Evolutionary conservation across 2,888 invertebrate genomes (phyloP).

Genomic region (Drosophila rubida): DNA sequence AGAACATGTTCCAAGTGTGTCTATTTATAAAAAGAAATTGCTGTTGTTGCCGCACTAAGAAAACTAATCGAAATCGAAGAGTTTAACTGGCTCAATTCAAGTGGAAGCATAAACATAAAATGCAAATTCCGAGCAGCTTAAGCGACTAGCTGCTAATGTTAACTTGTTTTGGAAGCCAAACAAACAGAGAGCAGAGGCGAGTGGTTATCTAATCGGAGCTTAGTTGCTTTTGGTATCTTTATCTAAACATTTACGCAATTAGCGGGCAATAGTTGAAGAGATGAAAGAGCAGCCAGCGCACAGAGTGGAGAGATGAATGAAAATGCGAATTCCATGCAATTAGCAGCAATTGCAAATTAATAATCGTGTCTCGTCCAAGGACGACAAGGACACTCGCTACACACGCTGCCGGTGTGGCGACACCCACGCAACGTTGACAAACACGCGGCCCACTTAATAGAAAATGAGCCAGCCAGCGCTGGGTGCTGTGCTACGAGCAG

Average conservation of each 20-base stretch:
- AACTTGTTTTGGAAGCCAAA: conserved; percentile 19
- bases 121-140: conserved; percentile 39
- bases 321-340: conserved; percentile 60
- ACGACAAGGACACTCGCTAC: conserved; percentile 52
- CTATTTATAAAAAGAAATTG: conserved; percentile 22
- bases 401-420: conserved; percentile 1
- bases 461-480: conserved; percentile 53
- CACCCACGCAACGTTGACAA: conserved; percentile 57
- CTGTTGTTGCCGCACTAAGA: conserved; percentile 4
- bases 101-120: conserved; percentile 41
- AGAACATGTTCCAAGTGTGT: conserved; percentile 1
- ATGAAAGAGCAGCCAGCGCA: conserved; percentile 25
- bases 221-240: conserved; percentile 54
- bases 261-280: conserved; percentile 23
- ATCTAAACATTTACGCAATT: conserved; percentile 62
- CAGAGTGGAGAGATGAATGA: not conserved
- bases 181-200: not conserved
- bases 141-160: conserved; percentile 48
- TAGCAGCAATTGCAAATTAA: conserved; percentile 80
- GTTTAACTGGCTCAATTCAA: conserved; percentile 40
- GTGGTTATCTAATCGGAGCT: conserved; percentile 67
- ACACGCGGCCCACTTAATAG: conserved; percentile 66
- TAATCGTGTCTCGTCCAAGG: conserved; percentile 76
- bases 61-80: conserved; percentile 37
- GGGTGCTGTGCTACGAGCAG: not conserved